phyloP scores from a whole-genome alignment of 2,888 invertebrate species.

The Drosophila pseudotakahashii region DNA sequence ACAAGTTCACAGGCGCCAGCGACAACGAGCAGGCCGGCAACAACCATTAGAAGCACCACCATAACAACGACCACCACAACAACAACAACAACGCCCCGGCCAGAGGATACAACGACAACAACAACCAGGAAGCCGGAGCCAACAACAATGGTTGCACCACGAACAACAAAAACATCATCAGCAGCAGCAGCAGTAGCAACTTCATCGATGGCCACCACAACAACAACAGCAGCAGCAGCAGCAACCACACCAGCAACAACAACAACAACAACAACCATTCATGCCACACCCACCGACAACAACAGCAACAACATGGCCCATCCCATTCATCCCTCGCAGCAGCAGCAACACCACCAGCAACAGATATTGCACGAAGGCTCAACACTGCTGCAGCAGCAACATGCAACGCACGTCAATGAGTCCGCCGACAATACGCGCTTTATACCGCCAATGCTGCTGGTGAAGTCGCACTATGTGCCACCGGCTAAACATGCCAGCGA shows the following conservation, averaged over 20 bases:
- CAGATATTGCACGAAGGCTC: conserved; percentile 15
- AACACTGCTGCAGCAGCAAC: conserved; percentile 38
- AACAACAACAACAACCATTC: conserved; percentile 6
- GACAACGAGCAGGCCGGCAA: neutral
- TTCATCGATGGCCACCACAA: conserved; percentile 12
- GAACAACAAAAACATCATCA: neutral
- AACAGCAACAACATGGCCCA: conserved; percentile 70
- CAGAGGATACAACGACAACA: conserved; percentile 25
- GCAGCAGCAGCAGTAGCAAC: conserved; percentile 1
- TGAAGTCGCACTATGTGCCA: conserved; percentile 84
- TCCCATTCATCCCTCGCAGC: conserved; percentile 82
- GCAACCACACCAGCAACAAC: neutral
- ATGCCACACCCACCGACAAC: conserved; percentile 5
- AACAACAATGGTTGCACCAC: conserved; percentile 5
- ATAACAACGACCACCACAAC: conserved; percentile 12
- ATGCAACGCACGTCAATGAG: conserved; percentile 79
- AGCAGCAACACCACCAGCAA: conserved; percentile 48
- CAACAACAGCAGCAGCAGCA: conserved; percentile 2
- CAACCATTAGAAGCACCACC: conserved; percentile 1
- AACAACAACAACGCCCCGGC: conserved; percentile 31
- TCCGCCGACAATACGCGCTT: conserved; percentile 83
- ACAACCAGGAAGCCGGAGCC: conserved; percentile 2
- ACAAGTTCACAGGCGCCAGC: conserved; percentile 19
- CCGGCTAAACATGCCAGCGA: conserved; percentile 72
- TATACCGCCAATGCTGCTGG: conserved; percentile 84